Evolutionary conservation across 1,140 invertebrate species (phyloP), one percentile per base, ranked within the genome.

Genomic region (Pseudomyrmex concolor): DNA sequence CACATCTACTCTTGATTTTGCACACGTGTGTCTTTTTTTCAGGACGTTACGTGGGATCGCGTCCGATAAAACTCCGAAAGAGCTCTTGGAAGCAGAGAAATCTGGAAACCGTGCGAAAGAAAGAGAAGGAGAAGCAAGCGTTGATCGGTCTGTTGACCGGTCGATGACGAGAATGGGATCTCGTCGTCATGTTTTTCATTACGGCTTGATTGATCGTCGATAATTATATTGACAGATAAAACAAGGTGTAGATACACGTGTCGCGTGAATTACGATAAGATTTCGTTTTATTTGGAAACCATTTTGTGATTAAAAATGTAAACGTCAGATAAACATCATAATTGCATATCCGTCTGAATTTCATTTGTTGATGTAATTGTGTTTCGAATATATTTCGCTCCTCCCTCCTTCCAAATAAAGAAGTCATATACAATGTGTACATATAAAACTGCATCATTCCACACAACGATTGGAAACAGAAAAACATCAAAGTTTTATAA

Each of bases 11-110:
- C 5, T 7, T 7, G 57, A 72, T 25, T 59, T 45, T 19, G 4
- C 4, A 22, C 25, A 19, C 3, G 9, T 45, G 17, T 15, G 19
- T 5, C 10, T 0, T 1, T 59, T 76, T 95, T 95, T 50, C 92
- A 97, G 97, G 98, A 73, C 95, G 97, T 55, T 99, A 99, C 93
- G 99, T 99, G 2, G 99, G 99, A 17, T 99, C 99, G 91, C 95
- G 99, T 34, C 99, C 99, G 1, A 99, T 99, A 74, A 99, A 99
- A 93, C 94, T 99, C 48, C 94, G 99, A 2, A 99, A 99, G 94
- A 99, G 98, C 91, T 97, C 96, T 0, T 99, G 99, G 99, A 98
- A 97, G 90, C 98, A 98, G 89, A 95, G 99, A 78, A 98, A 98
- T 92, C 94, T 99, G 2, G 98, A 99, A 72, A 95, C 98, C 0